These are phyloP conservation scores for Chiridota heheva DNA, from an alignment of 35 echinoderm and acorn worm species.

Conservation along the genomic window DNA sequence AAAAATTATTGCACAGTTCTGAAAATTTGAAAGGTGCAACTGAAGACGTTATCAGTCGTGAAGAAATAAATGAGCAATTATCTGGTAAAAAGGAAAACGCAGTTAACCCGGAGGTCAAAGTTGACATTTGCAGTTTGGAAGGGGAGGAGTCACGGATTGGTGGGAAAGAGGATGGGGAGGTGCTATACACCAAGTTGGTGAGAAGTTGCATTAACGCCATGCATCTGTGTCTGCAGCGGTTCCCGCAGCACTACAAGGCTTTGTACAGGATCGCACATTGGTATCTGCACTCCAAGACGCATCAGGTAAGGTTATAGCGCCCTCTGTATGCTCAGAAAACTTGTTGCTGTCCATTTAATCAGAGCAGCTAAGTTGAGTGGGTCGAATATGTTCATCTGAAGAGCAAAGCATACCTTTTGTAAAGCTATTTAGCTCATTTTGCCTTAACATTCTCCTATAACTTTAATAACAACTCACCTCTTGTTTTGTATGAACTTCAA, in stretches of 20 bases:
- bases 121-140: neutral
- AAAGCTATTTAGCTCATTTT: no score
- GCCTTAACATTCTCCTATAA: no score
- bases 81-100: neutral
- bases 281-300: constrained; percentile 39
- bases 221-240: constrained; percentile 70
- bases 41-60: neutral
- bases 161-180: constrained; percentile 15
- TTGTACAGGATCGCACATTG: constrained; percentile 73
- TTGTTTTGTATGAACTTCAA: neutral
- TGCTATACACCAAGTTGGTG: constrained; percentile 8
- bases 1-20: neutral
- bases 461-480: neutral
- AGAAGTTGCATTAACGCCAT: constrained; percentile 68
- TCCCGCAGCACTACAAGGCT: constrained; percentile 97
- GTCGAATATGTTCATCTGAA: no score
- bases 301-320: constrained; percentile 57
- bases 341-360: no score
- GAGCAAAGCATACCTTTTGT: no score
- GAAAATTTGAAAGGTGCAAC: neutral
- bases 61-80: neutral
- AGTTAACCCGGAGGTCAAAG: neutral
- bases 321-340: no score
- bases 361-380: no score
- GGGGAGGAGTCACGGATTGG: neutral